Base-by-base conservation (phyloP, 1,140 invertebrate species). In the Argopecten irradians region DNA sequence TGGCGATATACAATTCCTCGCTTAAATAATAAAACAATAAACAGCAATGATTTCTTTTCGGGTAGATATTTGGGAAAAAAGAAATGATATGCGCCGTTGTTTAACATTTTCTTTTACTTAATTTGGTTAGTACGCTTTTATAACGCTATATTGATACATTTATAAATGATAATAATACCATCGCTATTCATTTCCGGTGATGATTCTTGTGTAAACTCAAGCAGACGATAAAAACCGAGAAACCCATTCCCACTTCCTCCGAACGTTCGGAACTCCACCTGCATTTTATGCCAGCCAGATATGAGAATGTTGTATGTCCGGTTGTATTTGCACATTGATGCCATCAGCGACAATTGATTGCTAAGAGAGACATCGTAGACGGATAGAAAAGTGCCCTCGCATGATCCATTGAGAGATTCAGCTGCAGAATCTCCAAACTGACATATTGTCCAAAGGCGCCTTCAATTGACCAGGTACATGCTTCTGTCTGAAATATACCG, bases 251-350 rank as follows among this genome's bases (percentile, higher is more conserved):
- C 43, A 7, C 19, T 22, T 3, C 34, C 71, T 34, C 13, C 46
- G 22, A 43, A 36, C 2, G 90, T 41, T 22, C 83, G 36, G 34
- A 91, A 91, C 36, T 87, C 88, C 13, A 91, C 55, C 8, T 86
- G 84, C 83, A 91, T 82, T 33, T 83, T 84, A 8, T 91, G 88
- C 90, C 90, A 91, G 16, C 88, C 89, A 8, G 90, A 89, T 8
- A 36, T 28, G 22, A 91, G 32, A 22, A 32, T 33, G 1, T 86
- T 32, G 43, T 85, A 83, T 14, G 84, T 86, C 1, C 86, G 82
- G 28, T 91, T 89, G 7, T 86, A 34, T n/a, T 87, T 87, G 41
- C 90, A 91, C 22, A 83, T 87, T 86, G 46, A 87, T 11, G 43
- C 86, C 32, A 89, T 14, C 11, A 39, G 5, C n/a, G 32, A 41